Evolutionary conservation across 1,140 invertebrate genomes (phyloP).

Genomic region (Drepana arcuata): DNA sequence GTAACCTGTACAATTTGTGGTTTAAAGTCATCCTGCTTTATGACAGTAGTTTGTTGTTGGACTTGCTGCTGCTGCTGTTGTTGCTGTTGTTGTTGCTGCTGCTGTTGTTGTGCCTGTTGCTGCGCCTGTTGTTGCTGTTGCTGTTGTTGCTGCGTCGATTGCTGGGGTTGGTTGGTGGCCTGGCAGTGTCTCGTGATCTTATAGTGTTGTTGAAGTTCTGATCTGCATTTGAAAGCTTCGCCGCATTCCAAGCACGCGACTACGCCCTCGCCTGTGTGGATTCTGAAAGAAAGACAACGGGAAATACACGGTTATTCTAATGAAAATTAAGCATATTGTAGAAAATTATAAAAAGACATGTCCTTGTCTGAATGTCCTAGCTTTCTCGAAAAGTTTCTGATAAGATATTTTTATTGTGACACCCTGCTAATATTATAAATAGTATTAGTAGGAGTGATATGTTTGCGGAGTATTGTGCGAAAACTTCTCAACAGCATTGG

Average conservation of each 20-base stretch:
- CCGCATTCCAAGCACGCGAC: slow-evolving; percentile 82
- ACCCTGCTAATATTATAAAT: too few species aligned
- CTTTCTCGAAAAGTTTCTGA: too few species aligned
- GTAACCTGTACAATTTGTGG: slow-evolving; percentile 68
- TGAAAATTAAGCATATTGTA: too few species aligned
- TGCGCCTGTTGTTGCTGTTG: slow-evolving; percentile 29
- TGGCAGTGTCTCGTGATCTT: slow-evolving; percentile 75
- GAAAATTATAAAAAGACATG: too few species aligned
- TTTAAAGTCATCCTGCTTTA: slow-evolving; percentile 64
- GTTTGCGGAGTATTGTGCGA: too few species aligned
- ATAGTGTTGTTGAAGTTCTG: slow-evolving; percentile 78
- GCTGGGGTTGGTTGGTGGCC: slow-evolving; percentile 31
- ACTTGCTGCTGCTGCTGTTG: slow-evolving; percentile 49
- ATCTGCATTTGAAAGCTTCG: slow-evolving; percentile 81
- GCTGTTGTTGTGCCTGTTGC: slow-evolving; percentile 38
- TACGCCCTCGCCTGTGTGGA: slow-evolving; percentile 55
- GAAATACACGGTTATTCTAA: neutral
- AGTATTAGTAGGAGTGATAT: too few species aligned
- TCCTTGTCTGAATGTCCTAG: too few species aligned
- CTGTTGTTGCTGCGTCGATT: slow-evolving; percentile 11
- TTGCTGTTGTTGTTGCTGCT: slow-evolving; percentile 47
- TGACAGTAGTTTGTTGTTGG: slow-evolving; percentile 54
- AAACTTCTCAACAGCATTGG: too few species aligned
- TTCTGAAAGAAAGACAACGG: slow-evolving; percentile 28
- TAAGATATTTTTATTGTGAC: too few species aligned